Evolutionary conservation across 2,888 invertebrate species (phyloP).

Genomic region (Euzetes globulus): DNA sequence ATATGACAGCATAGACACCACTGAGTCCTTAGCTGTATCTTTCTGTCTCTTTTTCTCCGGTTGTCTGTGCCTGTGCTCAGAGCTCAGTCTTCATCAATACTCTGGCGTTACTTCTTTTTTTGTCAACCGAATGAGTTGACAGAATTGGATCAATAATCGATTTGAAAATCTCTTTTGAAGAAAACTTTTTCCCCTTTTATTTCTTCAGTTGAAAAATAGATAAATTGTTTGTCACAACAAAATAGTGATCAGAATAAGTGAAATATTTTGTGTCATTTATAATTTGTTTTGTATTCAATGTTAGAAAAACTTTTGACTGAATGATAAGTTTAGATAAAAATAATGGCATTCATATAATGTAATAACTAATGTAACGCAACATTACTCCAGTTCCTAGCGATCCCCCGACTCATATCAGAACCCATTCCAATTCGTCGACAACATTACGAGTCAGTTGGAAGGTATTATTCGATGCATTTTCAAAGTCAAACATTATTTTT

Average conservation of each 20-base stretch:
- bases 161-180: conserved; percentile 2
- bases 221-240: conserved; percentile 5
- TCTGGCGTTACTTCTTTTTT: too few relatives aligned
- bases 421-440: conserved; percentile 61
- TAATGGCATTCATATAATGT: not conserved
- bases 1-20: not conserved
- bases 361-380: not conserved
- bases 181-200: not conserved
- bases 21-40: not conserved
- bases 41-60: conserved; percentile 42
- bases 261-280: not conserved
- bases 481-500: not conserved
- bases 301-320: not conserved
- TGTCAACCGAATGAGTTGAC: not conserved
- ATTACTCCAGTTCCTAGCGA: conserved; percentile 57
- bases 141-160: conserved; percentile 1
- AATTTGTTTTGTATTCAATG: not conserved
- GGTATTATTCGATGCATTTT: not conserved
- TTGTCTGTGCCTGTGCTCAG: conserved; percentile 41
- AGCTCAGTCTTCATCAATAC: not conserved
- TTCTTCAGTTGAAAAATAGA: not conserved
- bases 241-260: not conserved
- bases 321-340: too few relatives aligned
- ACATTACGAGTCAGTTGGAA: conserved; percentile 67
- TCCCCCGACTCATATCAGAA: conserved; percentile 60